These are phyloP conservation scores for Drosophila mayaguana DNA, from an alignment of 2,888 invertebrate species.

Conservation along the genomic window DNA sequence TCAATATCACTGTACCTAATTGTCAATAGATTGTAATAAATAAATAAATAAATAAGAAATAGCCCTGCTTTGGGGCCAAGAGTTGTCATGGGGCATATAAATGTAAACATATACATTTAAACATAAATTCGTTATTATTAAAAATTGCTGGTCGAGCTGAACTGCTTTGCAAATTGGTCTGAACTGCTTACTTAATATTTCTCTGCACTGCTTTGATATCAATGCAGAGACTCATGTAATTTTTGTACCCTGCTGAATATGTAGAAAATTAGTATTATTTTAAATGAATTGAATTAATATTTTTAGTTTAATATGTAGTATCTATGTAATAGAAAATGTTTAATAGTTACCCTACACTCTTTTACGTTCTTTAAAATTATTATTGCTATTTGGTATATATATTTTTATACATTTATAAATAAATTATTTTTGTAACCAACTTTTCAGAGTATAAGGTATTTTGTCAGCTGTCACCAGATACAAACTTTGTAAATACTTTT, in stretches of 20 bases:
- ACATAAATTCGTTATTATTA: too few relatives aligned
- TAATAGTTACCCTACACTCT: too few relatives aligned
- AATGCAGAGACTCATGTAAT: not conserved
- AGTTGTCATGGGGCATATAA: constrained; percentile 43
- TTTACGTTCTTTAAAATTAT: too few relatives aligned
- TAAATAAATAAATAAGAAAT: constrained; percentile 54
- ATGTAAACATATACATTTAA: constrained; percentile 7
- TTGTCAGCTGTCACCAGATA: constrained; percentile 33
- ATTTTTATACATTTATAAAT: too few relatives aligned
- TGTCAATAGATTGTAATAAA: constrained; percentile 72
- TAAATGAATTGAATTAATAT: too few relatives aligned
- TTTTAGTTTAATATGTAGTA: too few relatives aligned
- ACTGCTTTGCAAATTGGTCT: constrained; percentile 17
- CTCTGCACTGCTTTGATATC: not conserved
- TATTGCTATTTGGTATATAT: too few relatives aligned
- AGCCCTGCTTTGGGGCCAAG: constrained; percentile 23
- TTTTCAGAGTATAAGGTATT: constrained; percentile 6
- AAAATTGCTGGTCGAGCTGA: not conserved
- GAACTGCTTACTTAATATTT: constrained; percentile 24
- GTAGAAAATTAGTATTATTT: not conserved
- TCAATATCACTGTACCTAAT: constrained; percentile 66
- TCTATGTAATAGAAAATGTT: too few relatives aligned
- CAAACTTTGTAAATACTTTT: constrained; percentile 2
- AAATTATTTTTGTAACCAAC: too few relatives aligned
- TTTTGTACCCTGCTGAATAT: too few relatives aligned